Evolutionary conservation across 35 echinoderm and acorn worm species (phyloP).

Genomic region (Ophiothrix spiculata): DNA sequence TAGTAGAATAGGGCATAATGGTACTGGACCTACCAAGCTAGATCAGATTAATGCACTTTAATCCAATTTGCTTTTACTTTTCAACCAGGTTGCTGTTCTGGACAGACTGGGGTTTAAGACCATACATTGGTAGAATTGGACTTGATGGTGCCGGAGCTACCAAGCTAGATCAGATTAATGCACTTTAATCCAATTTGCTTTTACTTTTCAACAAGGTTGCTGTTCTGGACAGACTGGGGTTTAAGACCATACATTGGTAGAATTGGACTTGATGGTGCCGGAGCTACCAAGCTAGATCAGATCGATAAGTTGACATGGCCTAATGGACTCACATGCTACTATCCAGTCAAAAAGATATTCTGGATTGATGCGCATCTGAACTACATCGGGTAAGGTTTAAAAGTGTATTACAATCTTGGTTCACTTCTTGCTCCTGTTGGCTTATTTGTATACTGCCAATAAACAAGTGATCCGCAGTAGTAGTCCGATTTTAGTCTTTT

Average conservation of each 20-base stretch:
- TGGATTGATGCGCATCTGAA: slow-evolving; percentile 88
- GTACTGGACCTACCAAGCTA: neutral
- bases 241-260: slow-evolving; percentile 71
- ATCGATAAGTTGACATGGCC: slow-evolving; percentile 67
- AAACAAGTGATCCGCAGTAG: no score
- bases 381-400: slow-evolving; percentile 65
- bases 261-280: slow-evolving; percentile 72
- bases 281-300: slow-evolving; percentile 37
- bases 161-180: slow-evolving; percentile 21
- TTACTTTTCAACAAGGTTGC: slow-evolving; percentile 43
- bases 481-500: no score
- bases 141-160: slow-evolving; percentile 64
- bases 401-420: neutral
- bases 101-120: slow-evolving; percentile 85
- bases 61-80: slow-evolving; percentile 8
- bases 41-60: neutral
- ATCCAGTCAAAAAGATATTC: slow-evolving; percentile 57
- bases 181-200: neutral
- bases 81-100: slow-evolving; percentile 69
- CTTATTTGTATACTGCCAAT: no score
- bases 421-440: neutral
- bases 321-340: slow-evolving; percentile 86
- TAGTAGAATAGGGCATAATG: no score
- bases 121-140: slow-evolving; percentile 74
- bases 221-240: slow-evolving; percentile 97